Evolutionary conservation across 2,888 invertebrate species (phyloP), one percentile per base, ranked within the genome.

Genomic region (Oscheius onirici): DNA sequence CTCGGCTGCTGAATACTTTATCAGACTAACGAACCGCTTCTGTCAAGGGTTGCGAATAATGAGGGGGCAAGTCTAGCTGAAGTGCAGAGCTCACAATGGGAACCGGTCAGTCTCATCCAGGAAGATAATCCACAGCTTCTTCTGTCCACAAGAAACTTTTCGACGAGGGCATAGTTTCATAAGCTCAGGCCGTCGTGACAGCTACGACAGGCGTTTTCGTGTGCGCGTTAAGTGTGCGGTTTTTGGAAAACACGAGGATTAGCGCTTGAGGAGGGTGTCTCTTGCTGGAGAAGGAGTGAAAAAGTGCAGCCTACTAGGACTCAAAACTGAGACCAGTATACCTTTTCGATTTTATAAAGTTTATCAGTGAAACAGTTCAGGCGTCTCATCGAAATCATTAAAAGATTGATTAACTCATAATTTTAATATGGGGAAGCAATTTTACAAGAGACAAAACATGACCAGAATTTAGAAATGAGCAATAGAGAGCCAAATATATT

Each of bases 1-100:
- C 63, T 63, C 63, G 63, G 63, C 63, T 63, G 63, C 63, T 63
- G 63, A 63, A 63, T 49, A 63, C 63, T 63, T 63, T 63, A 63
- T 63, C 63, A 63, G 63, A 63, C 63, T 63, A 63, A 63, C 63
- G 63, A 63, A 63, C 63, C 63, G 63, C 63, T 63, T 46, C 63
- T 46, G 49, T 63, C 63, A 49, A 63, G 63, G 63, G 63, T 46
- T 49, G 49, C 63, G 63, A 63, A 46, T 28, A 49, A 63, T 63
- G 63, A 55, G 34, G 28, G 58, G 58, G 58, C 58, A 58, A 58
- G 58, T 58, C 58, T 41, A 58, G 22, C 41, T 58, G 58, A 58
- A 58, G 58, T 58, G 58, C 58, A 20, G 6, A 41, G 58, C 58
- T 22, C 20, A 58, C 40, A 58, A 6, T 40, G n/a, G 41, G 43